These are phyloP conservation scores for Apistogramma diplotaenia DNA, from an alignment of 2,113 vertebrate species.

Conservation along the genomic window DNA sequence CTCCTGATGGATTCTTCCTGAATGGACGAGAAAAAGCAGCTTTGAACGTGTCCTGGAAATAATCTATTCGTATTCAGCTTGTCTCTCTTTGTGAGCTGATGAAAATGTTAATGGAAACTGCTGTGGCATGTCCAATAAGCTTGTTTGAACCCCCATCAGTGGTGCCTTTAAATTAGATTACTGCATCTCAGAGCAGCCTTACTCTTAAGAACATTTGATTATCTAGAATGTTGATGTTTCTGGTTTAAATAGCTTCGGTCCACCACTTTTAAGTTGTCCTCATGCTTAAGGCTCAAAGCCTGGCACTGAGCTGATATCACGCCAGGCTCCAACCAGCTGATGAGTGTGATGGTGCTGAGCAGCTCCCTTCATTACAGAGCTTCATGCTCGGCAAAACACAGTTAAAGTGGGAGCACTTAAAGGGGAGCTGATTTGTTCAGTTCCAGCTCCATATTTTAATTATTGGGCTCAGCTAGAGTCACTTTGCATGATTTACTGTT, in stretches of 20 bases:
- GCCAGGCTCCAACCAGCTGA: not conserved
- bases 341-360: not conserved
- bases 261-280: not conserved
- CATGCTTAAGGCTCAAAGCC: not conserved
- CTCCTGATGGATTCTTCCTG: not conserved
- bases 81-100: not conserved
- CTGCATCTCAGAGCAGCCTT: not conserved
- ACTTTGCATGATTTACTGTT: no score
- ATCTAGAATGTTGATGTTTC: not conserved
- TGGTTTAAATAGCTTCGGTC: not conserved
- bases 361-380: conserved; percentile 8
- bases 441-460: not conserved
- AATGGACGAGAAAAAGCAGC: not conserved
- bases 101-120: conserved; percentile 3
- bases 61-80: not conserved
- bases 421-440: not conserved
- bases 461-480: no score
- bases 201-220: not conserved
- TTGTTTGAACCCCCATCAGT: not conserved
- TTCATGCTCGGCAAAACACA: not conserved
- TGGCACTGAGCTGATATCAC: not conserved
- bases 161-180: not conserved
- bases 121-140: not conserved
- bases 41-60: not conserved
- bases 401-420: not conserved